These are phyloP conservation scores for Priapulus caudatus DNA, from an alignment of 2,888 invertebrate genomes.

Conservation along the genomic window DNA sequence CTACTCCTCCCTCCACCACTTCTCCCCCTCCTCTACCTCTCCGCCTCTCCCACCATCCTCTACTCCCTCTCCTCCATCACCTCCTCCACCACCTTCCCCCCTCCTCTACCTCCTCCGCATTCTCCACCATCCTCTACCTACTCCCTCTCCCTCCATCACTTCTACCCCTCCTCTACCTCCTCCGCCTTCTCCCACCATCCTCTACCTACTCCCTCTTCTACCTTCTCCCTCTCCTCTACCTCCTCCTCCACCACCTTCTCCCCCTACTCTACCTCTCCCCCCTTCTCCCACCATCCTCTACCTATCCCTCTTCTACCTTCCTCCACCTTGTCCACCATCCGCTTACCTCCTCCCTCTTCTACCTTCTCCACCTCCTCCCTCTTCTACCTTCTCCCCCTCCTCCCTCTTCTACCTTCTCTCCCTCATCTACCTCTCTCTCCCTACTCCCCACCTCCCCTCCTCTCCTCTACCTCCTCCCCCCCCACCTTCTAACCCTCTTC, in stretches of 20 bases:
- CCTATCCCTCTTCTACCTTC: neutral
- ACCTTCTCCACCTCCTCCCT: neutral
- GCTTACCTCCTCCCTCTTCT: neutral
- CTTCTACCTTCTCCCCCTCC: no score
- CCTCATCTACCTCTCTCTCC: neutral
- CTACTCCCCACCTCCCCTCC: no score
- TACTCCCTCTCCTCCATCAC: no score
- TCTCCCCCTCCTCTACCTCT: no score
- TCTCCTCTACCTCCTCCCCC: neutral
- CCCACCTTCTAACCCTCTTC: neutral
- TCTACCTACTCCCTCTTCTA: neutral
- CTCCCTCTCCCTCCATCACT: no score
- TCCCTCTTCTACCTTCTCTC: no score
- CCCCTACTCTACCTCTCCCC: neutral
- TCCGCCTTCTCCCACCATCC: neutral
- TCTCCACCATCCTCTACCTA: neutral
- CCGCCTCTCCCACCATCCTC: no score
- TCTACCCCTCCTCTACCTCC: neutral
- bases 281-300: neutral
- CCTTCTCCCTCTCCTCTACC: neutral
- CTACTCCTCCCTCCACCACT: no score
- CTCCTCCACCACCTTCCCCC: no score
- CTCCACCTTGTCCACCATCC: neutral
- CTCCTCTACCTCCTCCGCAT: no score
- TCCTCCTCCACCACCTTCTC: neutral